Evolutionary conservation across 1,140 invertebrate genomes (phyloP), one percentile per base, ranked within the genome.

Genomic region (Euborellia annulipes): DNA sequence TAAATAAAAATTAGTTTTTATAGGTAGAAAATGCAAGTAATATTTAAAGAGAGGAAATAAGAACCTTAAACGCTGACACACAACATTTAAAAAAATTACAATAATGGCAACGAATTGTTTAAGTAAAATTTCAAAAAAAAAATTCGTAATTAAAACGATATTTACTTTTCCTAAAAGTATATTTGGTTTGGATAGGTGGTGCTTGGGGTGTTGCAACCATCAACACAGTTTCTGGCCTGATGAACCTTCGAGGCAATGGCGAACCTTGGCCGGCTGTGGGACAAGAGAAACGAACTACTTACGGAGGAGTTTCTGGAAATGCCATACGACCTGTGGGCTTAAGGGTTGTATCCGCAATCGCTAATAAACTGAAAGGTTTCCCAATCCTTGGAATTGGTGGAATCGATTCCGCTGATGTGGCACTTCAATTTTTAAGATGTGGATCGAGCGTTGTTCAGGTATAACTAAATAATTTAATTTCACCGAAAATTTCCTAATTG

Each of bases 141-240:
- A n/a, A n/a, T n/a, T n/a, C n/a, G n/a, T n/a, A n/a, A n/a, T n/a
- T n/a, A n/a, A n/a, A n/a, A n/a, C n/a, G n/a, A n/a, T n/a, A n/a
- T n/a, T n/a, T n/a, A n/a, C n/a, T n/a, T n/a, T n/a, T n/a, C n/a
- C n/a, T n/a, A n/a, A n/a, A n/a, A n/a, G n/a, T n/a, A n/a, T n/a
- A n/a, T n/a, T n/a, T n/a, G n/a, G n/a, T n/a, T n/a, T n/a, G n/a
- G n/a, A n/a, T 45, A 85, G 87, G 91, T 42, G 77, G 81, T 30
- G 94, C 94, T 11, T 76, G 82, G 61, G 95, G 95, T 14, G 92
- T 97, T 0, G 92, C 94, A 0, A 91, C 91, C 0, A 97, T 95
- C 32, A 98, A 98, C 63, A 98, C 95, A 0, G 85, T 98, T 1
- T 88, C 75, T 36, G 89, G 90, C 1, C 62, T 98, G 37, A 98